These are phyloP conservation scores for Melanchra persicariae DNA, from an alignment of 2,888 invertebrate species.

Conservation along the genomic window DNA sequence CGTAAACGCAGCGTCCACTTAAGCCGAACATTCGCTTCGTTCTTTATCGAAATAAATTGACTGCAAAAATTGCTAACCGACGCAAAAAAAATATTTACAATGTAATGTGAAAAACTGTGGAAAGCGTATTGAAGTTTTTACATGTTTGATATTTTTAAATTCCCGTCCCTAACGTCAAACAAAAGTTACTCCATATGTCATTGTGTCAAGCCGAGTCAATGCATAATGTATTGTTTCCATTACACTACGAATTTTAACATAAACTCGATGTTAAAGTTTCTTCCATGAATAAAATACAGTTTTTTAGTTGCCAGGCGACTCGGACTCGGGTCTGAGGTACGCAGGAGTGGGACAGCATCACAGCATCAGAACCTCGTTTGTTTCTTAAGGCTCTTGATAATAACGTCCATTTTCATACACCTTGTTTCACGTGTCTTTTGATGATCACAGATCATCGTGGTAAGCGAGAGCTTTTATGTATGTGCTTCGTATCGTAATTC, in stretches of 20 bases:
- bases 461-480: slow-evolving; percentile 44
- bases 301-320: slow-evolving; percentile 81
- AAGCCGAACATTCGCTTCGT: slow-evolving; percentile 80
- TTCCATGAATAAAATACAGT: slow-evolving; percentile 87
- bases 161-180: slow-evolving; percentile 85
- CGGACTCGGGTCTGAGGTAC: slow-evolving; percentile 66
- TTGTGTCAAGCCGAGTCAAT: slow-evolving; percentile 85
- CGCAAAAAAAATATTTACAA: slow-evolving; percentile 76
- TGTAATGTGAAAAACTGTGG: slow-evolving; percentile 80
- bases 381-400: slow-evolving; percentile 47
- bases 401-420: slow-evolving; percentile 53
- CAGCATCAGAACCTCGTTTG: slow-evolving; percentile 76
- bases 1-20: slow-evolving; percentile 86
- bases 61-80: slow-evolving; percentile 78
- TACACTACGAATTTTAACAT: slow-evolving; percentile 90
- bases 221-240: slow-evolving; percentile 90
- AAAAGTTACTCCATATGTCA: slow-evolving; percentile 87
- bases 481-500: slow-evolving; percentile 43
- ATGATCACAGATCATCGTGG: too few species aligned
- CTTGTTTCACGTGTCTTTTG: slow-evolving; percentile 25
- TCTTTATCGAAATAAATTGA: slow-evolving; percentile 79
- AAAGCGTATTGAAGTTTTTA: slow-evolving; percentile 78
- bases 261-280: slow-evolving; percentile 89
- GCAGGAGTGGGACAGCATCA: slow-evolving; percentile 71
- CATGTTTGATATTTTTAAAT: slow-evolving; percentile 82